Evolutionary conservation across 2,888 invertebrate genomes (phyloP).

Genomic region (Scaptomyza parva): DNA sequence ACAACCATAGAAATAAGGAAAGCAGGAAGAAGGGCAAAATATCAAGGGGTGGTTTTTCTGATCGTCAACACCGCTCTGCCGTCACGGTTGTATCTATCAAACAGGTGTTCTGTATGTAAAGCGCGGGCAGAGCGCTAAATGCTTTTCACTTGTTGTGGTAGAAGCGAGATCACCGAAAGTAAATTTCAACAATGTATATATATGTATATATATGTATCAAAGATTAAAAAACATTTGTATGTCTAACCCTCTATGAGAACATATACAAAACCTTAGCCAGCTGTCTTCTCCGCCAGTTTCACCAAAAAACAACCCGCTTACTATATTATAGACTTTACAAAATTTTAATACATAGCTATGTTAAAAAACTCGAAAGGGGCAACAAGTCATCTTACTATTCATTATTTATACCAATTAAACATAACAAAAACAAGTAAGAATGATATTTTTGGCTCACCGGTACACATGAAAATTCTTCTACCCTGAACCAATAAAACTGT

Average conservation of each 20-base stretch:
- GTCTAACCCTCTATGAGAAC: slow-evolving; percentile 15
- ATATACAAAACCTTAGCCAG: slow-evolving; percentile 10
- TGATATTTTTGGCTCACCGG: too few species aligned
- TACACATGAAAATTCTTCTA: too few species aligned
- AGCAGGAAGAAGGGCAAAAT: slow-evolving; percentile 23
- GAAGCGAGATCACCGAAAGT: slow-evolving; percentile 48
- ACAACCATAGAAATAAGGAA: slow-evolving; percentile 12
- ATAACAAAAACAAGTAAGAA: too few species aligned
- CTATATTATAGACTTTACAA: background rate
- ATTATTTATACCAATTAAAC: background rate
- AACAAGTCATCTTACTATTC: background rate
- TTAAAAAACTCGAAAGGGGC: background rate
- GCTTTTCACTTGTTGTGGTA: slow-evolving; percentile 38
- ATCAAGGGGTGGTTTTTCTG: slow-evolving; percentile 60
- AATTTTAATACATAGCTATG: background rate
- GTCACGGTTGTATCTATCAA: slow-evolving; percentile 57
- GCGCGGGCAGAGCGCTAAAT: slow-evolving; percentile 49
- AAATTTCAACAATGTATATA: slow-evolving; percentile 14
- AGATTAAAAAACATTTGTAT: background rate
- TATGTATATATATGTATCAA: background rate
- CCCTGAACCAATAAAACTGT: too few species aligned
- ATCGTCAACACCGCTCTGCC: slow-evolving; percentile 33
- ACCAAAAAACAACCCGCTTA: slow-evolving; percentile 3
- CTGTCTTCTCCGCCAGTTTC: slow-evolving; percentile 5
- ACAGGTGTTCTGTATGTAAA: slow-evolving; percentile 63